Percentiles rank a stretch among this genome's conserved stretches.
phyloP scores from a whole-genome alignment of 2,113 vertebrate species.

The Charadrius vociferus region DNA sequence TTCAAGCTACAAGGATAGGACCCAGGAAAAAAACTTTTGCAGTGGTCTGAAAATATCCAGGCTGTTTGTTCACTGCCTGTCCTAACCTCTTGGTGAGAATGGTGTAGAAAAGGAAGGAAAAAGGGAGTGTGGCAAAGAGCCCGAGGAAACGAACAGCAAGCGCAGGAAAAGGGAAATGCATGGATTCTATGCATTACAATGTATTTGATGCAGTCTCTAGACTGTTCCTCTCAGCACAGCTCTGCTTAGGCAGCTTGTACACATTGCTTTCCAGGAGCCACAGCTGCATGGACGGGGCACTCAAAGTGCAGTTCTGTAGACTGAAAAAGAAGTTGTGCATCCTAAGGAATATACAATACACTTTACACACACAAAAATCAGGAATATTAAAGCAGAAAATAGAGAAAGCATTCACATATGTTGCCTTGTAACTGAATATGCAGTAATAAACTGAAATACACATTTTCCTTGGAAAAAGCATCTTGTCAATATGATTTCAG shows the following conservation, averaged over 20 bases:
- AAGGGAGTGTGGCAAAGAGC: neutral
- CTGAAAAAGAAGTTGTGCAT: neutral
- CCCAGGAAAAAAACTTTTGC: neutral
- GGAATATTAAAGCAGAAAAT: neutral
- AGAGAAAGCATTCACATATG: neutral
- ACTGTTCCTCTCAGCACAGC: neutral
- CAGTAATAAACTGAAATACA: neutral
- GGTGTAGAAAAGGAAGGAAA: neutral
- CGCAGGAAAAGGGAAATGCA: neutral
- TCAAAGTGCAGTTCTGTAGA: neutral
- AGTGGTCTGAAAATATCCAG: neutral
- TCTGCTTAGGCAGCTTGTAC: neutral
- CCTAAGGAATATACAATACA: neutral
- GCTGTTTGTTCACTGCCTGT: neutral
- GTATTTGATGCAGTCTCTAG: neutral
- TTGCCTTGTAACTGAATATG: neutral
- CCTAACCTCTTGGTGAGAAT: neutral
- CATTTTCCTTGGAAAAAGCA: fast-evolving
- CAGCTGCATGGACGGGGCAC: neutral
- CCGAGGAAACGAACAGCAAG: neutral
- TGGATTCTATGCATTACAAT: fast-evolving
- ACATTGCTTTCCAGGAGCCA: neutral
- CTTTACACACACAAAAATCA: neutral
- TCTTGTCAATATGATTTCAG: neutral
- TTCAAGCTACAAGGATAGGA: neutral